Evolutionary conservation across 2,113 vertebrate species (phyloP).

Genomic region (Rhea pennata): DNA sequence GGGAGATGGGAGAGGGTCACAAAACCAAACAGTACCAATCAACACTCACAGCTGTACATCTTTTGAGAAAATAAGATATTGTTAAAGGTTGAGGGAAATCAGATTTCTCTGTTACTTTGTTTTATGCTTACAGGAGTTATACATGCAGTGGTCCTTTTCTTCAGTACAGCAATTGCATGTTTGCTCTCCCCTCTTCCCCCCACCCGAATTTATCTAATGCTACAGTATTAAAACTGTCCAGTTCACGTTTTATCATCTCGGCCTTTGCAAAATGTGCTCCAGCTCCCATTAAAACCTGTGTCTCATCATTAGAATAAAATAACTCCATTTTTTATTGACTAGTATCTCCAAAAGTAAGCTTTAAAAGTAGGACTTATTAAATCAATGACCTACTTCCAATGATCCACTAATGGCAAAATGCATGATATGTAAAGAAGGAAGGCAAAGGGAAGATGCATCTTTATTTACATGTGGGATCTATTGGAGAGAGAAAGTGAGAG

Average conservation of each 20-base stretch:
- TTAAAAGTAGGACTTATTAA: not conserved
- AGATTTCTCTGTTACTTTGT: not conserved
- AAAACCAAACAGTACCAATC: not conserved
- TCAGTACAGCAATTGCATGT: not conserved
- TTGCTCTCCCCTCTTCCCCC: not conserved
- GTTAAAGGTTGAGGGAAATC: too few species aligned
- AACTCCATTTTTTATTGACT: not conserved
- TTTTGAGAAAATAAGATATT: too few species aligned
- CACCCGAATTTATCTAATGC: too few species aligned
- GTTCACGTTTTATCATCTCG: not conserved
- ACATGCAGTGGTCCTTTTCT: not conserved
- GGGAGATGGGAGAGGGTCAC: not conserved
- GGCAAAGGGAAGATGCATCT: not conserved
- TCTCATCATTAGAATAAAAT: not conserved
- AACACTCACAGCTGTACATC: not conserved
- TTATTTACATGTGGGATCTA: not conserved
- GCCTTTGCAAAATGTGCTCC: not conserved
- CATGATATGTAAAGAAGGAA: accelerated
- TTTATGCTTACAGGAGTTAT: not conserved
- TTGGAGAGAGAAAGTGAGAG: not conserved
- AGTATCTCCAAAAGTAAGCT: not conserved
- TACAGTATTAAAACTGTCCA: not conserved
- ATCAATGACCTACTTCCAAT: not conserved
- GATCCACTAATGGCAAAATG: not conserved
- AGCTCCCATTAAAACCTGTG: not conserved